Conservation (phyloP, 2,797 vertebrate genomes). For the Rhynchotus rufescens region DNA sequence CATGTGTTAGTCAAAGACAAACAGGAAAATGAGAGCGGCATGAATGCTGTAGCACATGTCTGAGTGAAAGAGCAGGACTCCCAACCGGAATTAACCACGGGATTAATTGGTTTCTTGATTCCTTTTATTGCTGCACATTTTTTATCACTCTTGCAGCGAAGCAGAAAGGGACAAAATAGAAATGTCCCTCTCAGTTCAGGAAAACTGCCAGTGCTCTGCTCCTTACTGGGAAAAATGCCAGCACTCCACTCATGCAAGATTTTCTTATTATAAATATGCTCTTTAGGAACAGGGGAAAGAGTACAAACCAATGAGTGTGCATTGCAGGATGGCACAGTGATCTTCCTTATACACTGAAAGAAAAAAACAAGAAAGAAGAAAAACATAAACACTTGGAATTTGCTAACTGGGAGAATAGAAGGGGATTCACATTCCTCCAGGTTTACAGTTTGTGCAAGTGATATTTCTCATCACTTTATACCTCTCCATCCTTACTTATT, state of each 20-base stretch:
- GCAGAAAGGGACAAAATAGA: constrained; percentile 40
- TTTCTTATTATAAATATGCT: constrained; percentile 17
- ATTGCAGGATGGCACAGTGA: neutral
- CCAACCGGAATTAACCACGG: neutral
- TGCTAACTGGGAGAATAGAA: neutral
- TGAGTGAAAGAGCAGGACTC: neutral
- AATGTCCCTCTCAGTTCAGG: constrained; percentile 37
- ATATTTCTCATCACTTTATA: neutral
- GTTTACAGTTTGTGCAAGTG: neutral
- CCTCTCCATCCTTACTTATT: constrained; percentile 2
- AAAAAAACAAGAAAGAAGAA: neutral
- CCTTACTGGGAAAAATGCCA: constrained; percentile 56
- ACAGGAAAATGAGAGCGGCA: neutral
- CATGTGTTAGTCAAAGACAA: neutral
- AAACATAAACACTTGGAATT: neutral
- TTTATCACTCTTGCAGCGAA: neutral
- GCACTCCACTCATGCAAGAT: constrained; percentile 20
- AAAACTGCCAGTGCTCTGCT: constrained; percentile 27
- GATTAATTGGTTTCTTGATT: neutral
- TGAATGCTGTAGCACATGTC: neutral
- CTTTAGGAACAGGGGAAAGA: neutral
- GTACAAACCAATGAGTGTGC: neutral
- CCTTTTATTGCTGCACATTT: neutral
- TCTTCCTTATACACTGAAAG: neutral
- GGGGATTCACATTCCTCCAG: neutral